Evolutionary conservation across 2,888 invertebrate species (phyloP).

Genomic region (Axea sp.): DNA sequence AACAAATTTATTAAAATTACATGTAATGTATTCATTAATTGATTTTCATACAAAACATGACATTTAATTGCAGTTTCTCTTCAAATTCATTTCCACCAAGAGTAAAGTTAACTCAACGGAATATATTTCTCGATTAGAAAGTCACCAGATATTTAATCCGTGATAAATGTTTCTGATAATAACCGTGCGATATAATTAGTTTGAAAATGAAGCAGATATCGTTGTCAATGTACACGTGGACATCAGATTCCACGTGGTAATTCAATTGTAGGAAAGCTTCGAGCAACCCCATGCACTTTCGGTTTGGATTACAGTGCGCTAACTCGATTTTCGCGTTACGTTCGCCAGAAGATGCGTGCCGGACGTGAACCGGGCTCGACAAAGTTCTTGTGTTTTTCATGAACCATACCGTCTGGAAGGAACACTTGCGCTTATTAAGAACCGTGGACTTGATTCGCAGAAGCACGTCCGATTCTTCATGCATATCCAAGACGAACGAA

Average conservation of each 20-base stretch:
- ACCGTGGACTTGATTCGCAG: conserved; percentile 47
- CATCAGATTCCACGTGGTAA: conserved; percentile 27
- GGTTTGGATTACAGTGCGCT: conserved; percentile 8
- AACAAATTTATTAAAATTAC: no score
- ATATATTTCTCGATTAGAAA: not conserved
- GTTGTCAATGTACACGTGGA: conserved; percentile 6
- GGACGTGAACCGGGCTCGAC: conserved; percentile 4
- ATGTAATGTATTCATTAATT: no score
- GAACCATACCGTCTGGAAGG: conserved; percentile 2
- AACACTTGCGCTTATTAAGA: conserved; percentile 32
- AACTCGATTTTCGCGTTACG: conserved; percentile 31
- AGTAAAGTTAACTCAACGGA: no score
- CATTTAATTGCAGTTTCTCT: no score
- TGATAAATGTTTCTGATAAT: not conserved
- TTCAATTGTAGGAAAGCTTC: conserved; percentile 33
- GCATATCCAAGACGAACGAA: conserved; percentile 8
- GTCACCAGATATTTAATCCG: not conserved
- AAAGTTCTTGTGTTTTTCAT: conserved; percentile 17
- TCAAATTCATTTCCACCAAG: no score
- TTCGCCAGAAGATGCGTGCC: conserved; percentile 18
- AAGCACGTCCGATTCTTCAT: conserved; percentile 37
- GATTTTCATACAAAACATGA: no score
- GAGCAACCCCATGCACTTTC: conserved; percentile 27
- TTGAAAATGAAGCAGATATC: conserved; percentile 19
- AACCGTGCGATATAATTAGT: conserved; percentile 5